Base-by-base conservation (phyloP, 2,797 vertebrate genomes). In the Sardinella longiceps region DNA sequence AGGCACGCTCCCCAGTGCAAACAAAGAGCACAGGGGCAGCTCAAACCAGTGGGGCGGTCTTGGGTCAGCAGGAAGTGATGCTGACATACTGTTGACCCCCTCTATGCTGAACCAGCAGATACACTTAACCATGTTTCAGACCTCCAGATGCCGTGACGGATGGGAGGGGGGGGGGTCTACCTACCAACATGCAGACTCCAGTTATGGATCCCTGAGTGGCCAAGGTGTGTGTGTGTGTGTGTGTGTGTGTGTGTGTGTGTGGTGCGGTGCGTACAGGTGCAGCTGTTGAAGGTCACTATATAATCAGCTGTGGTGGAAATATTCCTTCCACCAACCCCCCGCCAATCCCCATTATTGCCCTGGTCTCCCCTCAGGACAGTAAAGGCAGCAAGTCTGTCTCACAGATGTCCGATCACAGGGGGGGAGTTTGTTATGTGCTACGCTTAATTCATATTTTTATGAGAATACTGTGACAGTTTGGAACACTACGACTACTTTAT, bases 241-340 rank as follows among this genome's bases (percentile, higher is more conserved):
- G 58, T 1, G 53, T n/a, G 58, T n/a, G 7, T n/a, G 9, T n/a
- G n/a, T n/a, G n/a, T n/a, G n/a, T n/a, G n/a, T n/a, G n/a, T n/a
- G n/a, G n/a, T n/a, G n/a, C 6, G 30, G 66, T 70, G 1, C 12
- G 7, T n/a, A 77, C 70, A 77, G 70, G 70, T 77, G 70, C 70
- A 77, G 70, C 33, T 39, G 37, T 77, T 77, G 70, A 37, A 39
- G 37, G 70, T 77, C 70, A 43, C 70, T 77, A 43, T 18, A 23
- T 33, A 77, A 77, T 77, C 70, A 77, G 70, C 66, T 77, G 70
- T 77, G 70, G 70, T 7, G 70, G 70, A 43, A 43, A 77, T 20
- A 77, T 39, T 20, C 70, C 70, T 14, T 70, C 63, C 70, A 77
- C 66, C 66, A 28, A 12, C 28, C 30, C 30, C 33, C 66, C 66